These are phyloP conservation scores for Mormyrus proboscirostris DNA, from an alignment of 2,797 vertebrate species.

Conservation along the genomic window DNA sequence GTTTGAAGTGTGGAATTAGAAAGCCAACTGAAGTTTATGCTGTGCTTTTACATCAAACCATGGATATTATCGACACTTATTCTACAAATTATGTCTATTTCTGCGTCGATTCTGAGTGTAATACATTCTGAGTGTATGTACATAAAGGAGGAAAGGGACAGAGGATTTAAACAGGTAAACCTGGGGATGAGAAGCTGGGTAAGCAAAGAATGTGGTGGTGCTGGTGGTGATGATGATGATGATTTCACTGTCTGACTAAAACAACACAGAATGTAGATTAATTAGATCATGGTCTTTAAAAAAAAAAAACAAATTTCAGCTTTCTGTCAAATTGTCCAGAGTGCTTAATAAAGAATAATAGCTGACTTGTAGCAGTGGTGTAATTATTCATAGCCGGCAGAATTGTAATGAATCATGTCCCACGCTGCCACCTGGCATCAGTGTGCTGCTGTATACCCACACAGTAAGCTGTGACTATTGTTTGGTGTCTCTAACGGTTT, in stretches of 20 bases:
- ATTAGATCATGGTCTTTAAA: not conserved
- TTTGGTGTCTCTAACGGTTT: not conserved
- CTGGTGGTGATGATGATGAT: not conserved
- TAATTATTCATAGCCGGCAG: not conserved
- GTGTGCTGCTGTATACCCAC: not conserved
- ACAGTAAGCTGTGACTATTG: conserved; percentile 1
- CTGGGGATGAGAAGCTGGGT: not conserved
- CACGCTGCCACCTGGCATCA: not conserved
- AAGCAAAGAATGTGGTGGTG: not conserved
- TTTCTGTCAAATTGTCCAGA: not conserved
- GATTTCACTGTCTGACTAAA: not conserved
- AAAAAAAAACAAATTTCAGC: not conserved
- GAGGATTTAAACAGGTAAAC: not conserved
- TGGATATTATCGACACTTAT: not conserved
- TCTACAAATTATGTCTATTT: not conserved
- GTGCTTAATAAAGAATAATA: not conserved
- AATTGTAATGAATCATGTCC: not conserved
- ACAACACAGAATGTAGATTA: not conserved
- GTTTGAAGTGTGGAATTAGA: not conserved
- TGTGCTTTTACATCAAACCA: not conserved
- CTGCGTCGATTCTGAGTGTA: not conserved
- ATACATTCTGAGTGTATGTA: not conserved
- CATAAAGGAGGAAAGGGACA: not conserved
- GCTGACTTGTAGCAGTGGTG: not conserved
- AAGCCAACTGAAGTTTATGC: not conserved